Base-by-base conservation (phyloP, 2,888 invertebrate genomes). In the Oxytorus armatus region DNA sequence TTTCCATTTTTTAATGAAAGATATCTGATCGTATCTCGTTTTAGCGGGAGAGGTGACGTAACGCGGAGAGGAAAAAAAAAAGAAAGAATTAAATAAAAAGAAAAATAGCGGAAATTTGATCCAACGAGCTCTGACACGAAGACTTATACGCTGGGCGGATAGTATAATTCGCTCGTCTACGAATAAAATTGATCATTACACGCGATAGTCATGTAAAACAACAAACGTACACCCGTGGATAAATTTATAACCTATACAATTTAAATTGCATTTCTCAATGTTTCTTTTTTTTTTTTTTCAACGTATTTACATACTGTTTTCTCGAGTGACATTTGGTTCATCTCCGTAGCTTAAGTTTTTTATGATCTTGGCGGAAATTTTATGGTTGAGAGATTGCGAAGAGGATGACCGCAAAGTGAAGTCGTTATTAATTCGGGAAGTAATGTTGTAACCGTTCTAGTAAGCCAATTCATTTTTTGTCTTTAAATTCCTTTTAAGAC, bases 91-190 rank as follows among this genome's bases (percentile, higher is more conserved):
- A 53, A 63, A 61, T 1, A 55, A 29, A 55, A 42, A 55, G 29
- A 79, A 79, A 79, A 74, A 74, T 51, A 74, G 61, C 74, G 73
- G 79, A 79, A 74, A 74, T 69, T 79, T 23, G 53, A 73, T 78
- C 14, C 18, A 18, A 53, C 68, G 18, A 10, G 47, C n/a, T 49
- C 4, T 18, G 14, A 7, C 29, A 72, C 55, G 21, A 49, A 44
- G 14, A 47, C 29, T 61, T 51, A 51, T 73, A 29, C 51, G 23
- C 33, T 39, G 57, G 16, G 61, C 23, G 39, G 51, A 11, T n/a
- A 36, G 23, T 57, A 53, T 29, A 23, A 14, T 36, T 55, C 59
- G 44, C 73, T 69, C 49, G 57, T 69, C 47, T 49, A 21, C 44
- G 44, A 63, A 73, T 73, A 25, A 39, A 74, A 69, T 63, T 69